Evolutionary conservation across 1,140 invertebrate species (phyloP).

Genomic region (Archivesica marissinica): DNA sequence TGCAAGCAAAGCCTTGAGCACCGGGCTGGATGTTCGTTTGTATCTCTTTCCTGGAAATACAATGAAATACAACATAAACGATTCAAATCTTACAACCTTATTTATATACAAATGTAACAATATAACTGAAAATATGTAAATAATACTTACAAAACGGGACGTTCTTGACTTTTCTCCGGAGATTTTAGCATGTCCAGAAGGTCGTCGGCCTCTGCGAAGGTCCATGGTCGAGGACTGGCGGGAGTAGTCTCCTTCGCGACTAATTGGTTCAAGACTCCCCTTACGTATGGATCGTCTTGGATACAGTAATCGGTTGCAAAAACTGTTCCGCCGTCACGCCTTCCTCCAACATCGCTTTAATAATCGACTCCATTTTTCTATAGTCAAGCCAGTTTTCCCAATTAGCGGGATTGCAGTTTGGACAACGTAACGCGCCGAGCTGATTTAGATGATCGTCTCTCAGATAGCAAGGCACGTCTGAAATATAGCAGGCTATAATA

Average conservation of each 20-base stretch:
- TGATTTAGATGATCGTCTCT: constrained; percentile 31
- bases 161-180: constrained; percentile 4
- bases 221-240: not conserved
- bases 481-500: no score
- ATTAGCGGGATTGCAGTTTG: constrained; percentile 5
- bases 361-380: not conserved
- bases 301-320: constrained; percentile 8
- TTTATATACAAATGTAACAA: no score
- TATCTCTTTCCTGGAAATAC: no score
- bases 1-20: no score
- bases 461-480: no score
- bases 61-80: no score
- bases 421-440: not conserved
- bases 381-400: not conserved
- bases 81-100: no score
- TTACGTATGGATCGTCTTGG: not conserved
- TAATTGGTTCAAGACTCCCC: not conserved
- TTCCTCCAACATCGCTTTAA: constrained; percentile 3
- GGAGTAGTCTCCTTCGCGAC: not conserved
- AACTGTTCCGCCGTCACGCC: not conserved
- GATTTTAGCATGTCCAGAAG: constrained; percentile 18
- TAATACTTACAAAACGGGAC: no score
- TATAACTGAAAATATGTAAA: no score
- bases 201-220: not conserved
- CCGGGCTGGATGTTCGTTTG: no score